These are phyloP conservation scores for Emys orbicularis DNA, from an alignment of 2,797 vertebrate genomes.

Conservation along the genomic window DNA sequence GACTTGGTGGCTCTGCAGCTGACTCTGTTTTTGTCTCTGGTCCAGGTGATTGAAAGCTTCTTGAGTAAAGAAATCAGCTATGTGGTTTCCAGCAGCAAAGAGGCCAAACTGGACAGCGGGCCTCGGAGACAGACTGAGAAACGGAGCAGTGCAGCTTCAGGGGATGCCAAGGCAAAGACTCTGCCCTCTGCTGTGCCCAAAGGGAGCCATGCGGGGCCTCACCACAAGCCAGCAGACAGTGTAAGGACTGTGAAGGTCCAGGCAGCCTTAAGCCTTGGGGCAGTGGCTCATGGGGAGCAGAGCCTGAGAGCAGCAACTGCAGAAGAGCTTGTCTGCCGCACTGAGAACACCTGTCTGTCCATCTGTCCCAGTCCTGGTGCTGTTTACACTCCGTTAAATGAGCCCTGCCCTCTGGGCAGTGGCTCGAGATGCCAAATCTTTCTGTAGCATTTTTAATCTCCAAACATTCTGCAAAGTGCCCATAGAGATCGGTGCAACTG, in stretches of 20 bases:
- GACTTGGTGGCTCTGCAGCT: not conserved
- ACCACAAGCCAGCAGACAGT: constrained; percentile 41
- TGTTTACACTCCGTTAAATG: not conserved
- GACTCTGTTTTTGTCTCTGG: constrained; percentile 39
- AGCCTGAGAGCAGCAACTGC: rapidly evolving
- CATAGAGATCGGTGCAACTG: not conserved
- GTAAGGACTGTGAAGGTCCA: constrained; percentile 52
- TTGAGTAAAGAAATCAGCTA: constrained; percentile 92
- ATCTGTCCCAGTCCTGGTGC: not conserved
- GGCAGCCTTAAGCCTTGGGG: not conserved
- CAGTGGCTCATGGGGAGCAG: rapidly evolving
- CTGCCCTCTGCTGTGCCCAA: not conserved
- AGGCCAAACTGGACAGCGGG: constrained; percentile 69
- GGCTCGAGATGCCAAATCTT: not conserved
- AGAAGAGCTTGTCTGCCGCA: not conserved
- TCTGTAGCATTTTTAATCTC: not conserved
- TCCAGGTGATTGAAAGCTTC: constrained; percentile 88
- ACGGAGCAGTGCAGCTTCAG: not conserved
- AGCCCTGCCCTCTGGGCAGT: not conserved
- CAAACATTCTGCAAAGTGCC: not conserved
- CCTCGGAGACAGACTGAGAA: not conserved
- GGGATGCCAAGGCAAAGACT: not conserved
- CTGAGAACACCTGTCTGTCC: not conserved
- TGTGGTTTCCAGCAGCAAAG: constrained; percentile 87
- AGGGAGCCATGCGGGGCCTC: constrained; percentile 15